Percentiles rank a stretch among this genome's conserved stretches.
phyloP scores from a whole-genome alignment of 2,888 invertebrate species.

The Cryptus viduatorius region DNA sequence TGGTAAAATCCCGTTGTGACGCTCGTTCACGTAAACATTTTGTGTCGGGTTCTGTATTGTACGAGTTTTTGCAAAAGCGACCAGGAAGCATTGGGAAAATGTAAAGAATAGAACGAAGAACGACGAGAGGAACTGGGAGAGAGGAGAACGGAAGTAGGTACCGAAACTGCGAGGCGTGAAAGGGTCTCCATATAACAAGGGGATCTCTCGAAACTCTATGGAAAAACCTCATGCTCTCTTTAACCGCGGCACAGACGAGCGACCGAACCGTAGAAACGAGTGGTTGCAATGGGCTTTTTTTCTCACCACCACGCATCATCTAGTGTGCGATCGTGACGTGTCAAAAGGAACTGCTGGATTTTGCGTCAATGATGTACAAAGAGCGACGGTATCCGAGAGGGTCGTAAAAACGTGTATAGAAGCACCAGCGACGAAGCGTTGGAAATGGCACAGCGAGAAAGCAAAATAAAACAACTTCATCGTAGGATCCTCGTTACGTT shows the following conservation, averaged over 20 bases:
- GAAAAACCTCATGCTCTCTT: background rate
- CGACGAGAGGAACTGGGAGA: background rate
- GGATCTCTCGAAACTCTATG: background rate
- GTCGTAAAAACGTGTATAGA: background rate
- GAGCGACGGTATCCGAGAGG: background rate
- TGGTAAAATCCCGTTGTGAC: background rate
- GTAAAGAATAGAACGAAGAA: background rate
- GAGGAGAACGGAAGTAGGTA: background rate
- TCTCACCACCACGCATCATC: background rate
- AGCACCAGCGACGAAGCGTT: background rate
- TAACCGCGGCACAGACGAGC: background rate
- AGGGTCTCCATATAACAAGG: background rate
- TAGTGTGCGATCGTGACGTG: conserved; percentile 3
- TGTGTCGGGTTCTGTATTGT: background rate
- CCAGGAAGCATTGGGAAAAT: background rate
- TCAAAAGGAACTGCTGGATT: background rate
- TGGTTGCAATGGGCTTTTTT: background rate
- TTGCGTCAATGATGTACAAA: background rate
- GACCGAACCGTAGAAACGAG: background rate
- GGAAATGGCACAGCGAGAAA: background rate
- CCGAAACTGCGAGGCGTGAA: background rate
- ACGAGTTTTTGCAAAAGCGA: background rate
- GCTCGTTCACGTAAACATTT: background rate
- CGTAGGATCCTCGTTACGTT: conserved; percentile 8
- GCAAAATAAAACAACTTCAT: background rate